phyloP scores from a whole-genome alignment of 2,797 vertebrate genomes.

The Gambelia wislizenii region DNA sequence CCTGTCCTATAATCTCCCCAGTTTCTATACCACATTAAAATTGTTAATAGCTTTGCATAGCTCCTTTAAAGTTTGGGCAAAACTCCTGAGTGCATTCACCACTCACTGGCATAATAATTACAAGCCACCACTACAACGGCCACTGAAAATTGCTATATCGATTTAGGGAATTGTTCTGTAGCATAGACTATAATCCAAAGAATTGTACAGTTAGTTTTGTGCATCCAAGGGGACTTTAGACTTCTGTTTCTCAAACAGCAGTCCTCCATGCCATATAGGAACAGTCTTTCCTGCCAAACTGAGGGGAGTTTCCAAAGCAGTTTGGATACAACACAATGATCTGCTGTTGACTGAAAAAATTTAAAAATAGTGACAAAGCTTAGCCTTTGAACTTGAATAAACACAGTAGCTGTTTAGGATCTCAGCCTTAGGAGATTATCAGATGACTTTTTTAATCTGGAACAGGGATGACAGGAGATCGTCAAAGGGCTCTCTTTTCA shows the following conservation, averaged over 20 bases:
- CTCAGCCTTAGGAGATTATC: too few relatives aligned
- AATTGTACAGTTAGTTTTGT: background rate
- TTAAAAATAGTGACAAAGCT: background rate
- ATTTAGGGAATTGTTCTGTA: slow-evolving; percentile 3
- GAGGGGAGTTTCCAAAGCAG: background rate
- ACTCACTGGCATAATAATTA: too few relatives aligned
- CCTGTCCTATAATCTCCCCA: too few relatives aligned
- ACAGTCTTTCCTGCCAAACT: background rate
- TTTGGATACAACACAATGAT: background rate
- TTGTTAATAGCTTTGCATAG: too few relatives aligned
- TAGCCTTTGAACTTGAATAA: background rate
- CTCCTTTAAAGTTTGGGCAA: too few relatives aligned
- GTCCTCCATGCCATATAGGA: background rate
- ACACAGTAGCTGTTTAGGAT: background rate
- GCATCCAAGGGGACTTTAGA: background rate
- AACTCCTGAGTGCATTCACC: too few relatives aligned
- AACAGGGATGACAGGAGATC: too few relatives aligned
- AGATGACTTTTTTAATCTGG: too few relatives aligned
- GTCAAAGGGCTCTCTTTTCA: too few relatives aligned
- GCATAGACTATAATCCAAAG: background rate
- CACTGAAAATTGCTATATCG: background rate
- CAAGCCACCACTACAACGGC: too few relatives aligned
- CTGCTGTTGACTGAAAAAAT: background rate
- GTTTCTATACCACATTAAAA: too few relatives aligned
- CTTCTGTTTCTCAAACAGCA: background rate